Base-by-base conservation (phyloP, 2,888 invertebrate species). In the Lasioglossum oenotherae region DNA sequence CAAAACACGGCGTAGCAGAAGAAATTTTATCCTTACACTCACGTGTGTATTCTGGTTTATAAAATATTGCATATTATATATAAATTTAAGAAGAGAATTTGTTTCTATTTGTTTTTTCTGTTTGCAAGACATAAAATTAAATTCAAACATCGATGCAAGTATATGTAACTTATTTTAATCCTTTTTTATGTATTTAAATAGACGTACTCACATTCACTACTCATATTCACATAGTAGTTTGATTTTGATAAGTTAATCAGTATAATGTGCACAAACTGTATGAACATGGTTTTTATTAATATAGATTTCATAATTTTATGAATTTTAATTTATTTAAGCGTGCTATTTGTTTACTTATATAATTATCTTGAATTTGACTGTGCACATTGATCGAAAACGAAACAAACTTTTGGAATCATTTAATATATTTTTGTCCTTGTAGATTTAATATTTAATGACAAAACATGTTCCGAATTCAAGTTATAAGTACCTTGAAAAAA, bases 381-480 rank as follows among this genome's bases (percentile, higher is more conserved):
- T 53, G 23, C 8, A 53, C 23, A 53, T 53, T 8, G 23, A 23
- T 23, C 23, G 49, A 53, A 53, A 23, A 2, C 0, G 23, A 23
- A 23, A 53, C 23, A 2, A 53, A 53, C 8, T 57, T 57, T 57
- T 57, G 4, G 12, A 57, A n/a, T 57, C n/a, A n/a, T 57, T 12
- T 57, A n/a, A 35, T 8, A 64, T 64, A 64, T 64, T 31, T 31
- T 64, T 64, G 6, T 64, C 64, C 1, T 60, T 46, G 14, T 27
- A 23, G 12, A n/a, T n/a, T 35, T 64, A 8, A 57, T 12, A 27
- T 80, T 35, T 16, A 76, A 27, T 19, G 31, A 3, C 4, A 0
- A 0, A 74, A 73, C 46, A 79, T 84, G 60, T 31, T 73, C 14
- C 31, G 57, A 10, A 10, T 16, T 27, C 46, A 60, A 67, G 57